Percentiles rank a stretch among this genome's conserved stretches.
phyloP scores from a whole-genome alignment of 2,888 invertebrate genomes.

The Blera fallax region DNA sequence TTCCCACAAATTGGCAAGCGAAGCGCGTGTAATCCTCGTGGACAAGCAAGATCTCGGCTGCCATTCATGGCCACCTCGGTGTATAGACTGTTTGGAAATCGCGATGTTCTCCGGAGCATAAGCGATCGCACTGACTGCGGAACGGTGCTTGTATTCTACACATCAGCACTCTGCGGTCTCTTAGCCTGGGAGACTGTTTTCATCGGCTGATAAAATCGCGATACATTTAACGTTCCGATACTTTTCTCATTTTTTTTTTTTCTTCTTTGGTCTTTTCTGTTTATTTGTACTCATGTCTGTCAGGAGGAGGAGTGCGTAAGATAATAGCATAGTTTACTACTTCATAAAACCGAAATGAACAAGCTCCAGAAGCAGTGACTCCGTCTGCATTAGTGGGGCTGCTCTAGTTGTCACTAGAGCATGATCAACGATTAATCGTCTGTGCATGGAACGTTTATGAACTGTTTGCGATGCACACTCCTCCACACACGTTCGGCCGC shows the following conservation, averaged over 20 bases:
- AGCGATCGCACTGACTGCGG: slow-evolving; percentile 43
- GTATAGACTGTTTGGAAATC: slow-evolving; percentile 56
- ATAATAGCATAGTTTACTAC: slow-evolving; percentile 50
- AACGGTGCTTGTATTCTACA: slow-evolving; percentile 44
- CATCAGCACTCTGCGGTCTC: slow-evolving; percentile 23
- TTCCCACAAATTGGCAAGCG: slow-evolving; percentile 23
- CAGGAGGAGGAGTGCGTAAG: slow-evolving; percentile 49
- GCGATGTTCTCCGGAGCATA: slow-evolving; percentile 49
- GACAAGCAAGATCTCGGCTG: slow-evolving; percentile 54
- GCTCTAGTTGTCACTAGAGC: slow-evolving; percentile 53
- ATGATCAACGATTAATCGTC: slow-evolving; percentile 52
- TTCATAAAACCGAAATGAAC: slow-evolving; percentile 38
- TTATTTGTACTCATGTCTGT: slow-evolving; percentile 30
- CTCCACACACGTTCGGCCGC: slow-evolving; percentile 17
- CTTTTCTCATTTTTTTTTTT: neutral
- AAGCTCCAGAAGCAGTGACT: slow-evolving; percentile 36
- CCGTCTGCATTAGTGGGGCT: slow-evolving; percentile 22
- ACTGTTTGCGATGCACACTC: slow-evolving; percentile 51
- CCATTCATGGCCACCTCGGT: slow-evolving; percentile 59
- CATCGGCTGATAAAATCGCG: slow-evolving; percentile 58
- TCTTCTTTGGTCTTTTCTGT: neutral
- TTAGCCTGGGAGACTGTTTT: slow-evolving; percentile 33
- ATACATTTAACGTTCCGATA: slow-evolving; percentile 29
- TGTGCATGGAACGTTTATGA: slow-evolving; percentile 26
- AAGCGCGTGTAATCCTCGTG: slow-evolving; percentile 37